Base-by-base conservation (phyloP, 37 sponge, comb jelly and placozoan species). In the Agelas oroides region DNA sequence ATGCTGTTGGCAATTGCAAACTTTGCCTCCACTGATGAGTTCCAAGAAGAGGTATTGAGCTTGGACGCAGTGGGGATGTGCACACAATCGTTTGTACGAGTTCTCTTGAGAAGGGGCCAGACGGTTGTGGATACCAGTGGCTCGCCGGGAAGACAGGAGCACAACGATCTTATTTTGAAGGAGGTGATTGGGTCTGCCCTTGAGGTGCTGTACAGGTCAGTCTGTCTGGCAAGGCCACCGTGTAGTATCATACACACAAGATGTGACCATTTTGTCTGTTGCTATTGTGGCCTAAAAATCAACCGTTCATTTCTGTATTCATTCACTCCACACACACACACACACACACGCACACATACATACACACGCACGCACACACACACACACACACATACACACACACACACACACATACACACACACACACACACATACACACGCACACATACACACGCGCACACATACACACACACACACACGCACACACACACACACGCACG, bases 201-300 rank as follows among this genome's bases (percentile, higher is more conserved):
- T 17, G 24, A 41, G 57, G 39, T 79, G 53, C 35, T n/a, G n/a
- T 79, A n/a, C 65, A 79, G 34, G 80, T 79, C 34, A 79, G 80
- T 65, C 27, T 19, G 54, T 25, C 23, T n/a, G 13, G 66, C 20
- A 23, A 13, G 23, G 27, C 27, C 15, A 25, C 27, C 23, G 20
- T n/a, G 24, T 16, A 24, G 23, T 23, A 25, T 65, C 27, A 23
- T 25, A 17, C 66, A 23, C 27, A 13, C 23, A n/a, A 13, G 27
- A 53, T 53, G 24, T 40, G 55, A 23, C 3, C 6, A 21, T 52
- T 73, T 38, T 41, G 14, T 23, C 24, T 41, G 18, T 6, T 24
- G 23, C 53, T 38, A n/a, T 15, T 56, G 58, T 56, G 58, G 58
- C 58, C 58, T 56, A 56, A 18, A 18, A 18, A 56, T 19, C 58